Percentiles rank a stretch among this genome's conserved stretches.
phyloP scores from a whole-genome alignment of 1,140 invertebrate genomes.

The Platyscapa corneri region DNA sequence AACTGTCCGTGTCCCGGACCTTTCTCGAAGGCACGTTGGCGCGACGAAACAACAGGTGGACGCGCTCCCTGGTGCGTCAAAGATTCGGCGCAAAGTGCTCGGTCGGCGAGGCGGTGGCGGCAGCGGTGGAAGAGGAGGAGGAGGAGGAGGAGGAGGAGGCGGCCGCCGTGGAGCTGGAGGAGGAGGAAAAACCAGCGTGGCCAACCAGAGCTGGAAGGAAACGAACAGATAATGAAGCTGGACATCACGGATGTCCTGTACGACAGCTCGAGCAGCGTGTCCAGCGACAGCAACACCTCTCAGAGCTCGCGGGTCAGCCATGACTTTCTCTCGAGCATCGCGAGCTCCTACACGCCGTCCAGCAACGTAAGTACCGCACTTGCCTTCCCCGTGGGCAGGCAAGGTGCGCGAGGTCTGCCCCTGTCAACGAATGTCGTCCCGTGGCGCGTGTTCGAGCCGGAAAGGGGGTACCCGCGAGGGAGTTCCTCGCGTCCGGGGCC shows the following conservation, averaged over 20 bases:
- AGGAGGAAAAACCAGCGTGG: background rate
- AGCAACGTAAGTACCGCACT: conserved; percentile 35
- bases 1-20: background rate
- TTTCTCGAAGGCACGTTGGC: background rate
- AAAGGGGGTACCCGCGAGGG: background rate
- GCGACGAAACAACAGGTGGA: conserved; percentile 27
- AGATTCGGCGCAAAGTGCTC: background rate
- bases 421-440: no score
- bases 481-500: background rate
- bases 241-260: conserved; percentile 39
- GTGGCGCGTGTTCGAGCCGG: background rate
- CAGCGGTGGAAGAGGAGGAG: conserved; percentile 21
- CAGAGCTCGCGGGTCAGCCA: conserved; percentile 44
- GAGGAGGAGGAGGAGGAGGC: conserved; percentile 3
- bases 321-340: conserved; percentile 44
- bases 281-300: conserved; percentile 43
- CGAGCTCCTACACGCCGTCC: conserved; percentile 41
- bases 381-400: background rate
- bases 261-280: conserved; percentile 49
- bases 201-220: conserved; percentile 1
- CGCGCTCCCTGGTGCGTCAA: background rate
- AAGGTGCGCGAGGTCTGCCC: background rate
- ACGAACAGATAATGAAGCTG: conserved; percentile 44
- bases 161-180: background rate
- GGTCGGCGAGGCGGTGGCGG: background rate